Evolutionary conservation across 2,888 invertebrate genomes (phyloP), one percentile per base, ranked within the genome.

Genomic region (Drosophila vallismaia): DNA sequence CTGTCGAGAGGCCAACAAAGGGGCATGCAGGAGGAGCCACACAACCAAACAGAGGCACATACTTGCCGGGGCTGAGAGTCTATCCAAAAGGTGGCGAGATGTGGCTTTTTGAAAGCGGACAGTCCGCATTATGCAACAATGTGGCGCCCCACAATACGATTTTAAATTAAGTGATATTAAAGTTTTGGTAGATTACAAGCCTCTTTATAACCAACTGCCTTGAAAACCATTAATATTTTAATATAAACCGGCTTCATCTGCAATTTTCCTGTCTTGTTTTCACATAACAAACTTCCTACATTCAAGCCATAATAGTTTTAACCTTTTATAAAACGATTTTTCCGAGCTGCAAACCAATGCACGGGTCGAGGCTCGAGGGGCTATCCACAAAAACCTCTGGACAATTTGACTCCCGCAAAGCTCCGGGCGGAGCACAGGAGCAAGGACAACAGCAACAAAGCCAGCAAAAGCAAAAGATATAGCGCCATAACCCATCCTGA

Each of bases 91-190:
- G 82, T 74, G 76, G 54, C 74, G 71, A 81, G 79, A 79, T 79
- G 79, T 76, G 76, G 79, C 85, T 76, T 83, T 84, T 81, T 84
- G 76, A 82, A 79, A 81, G 73, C 63, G 80, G 66, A 49, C 70
- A 70, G 57, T 69, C 40, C 59, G 48, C 52, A 59, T 70, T 53
- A 70, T 53, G 58, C 66, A 71, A 71, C 71, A 71, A 71, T 60
- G 69, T 50, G 55, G 45, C 38, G 50, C 36, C 19, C 38, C 14
- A 26, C n/a, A 46, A n/a, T 9, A 33, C 51, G 45, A 38, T 45
- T 9, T 49, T 49, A 45, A 67, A 67, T 55, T 67, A 55, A 44
- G 55, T 31, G 26, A n/a, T 29, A 26, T 64, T 63, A 40, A 64
- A 63, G 45, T 38, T 40, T 3, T 28, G 8, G 0, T 19, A 19